Evolutionary conservation across 2,797 vertebrate genomes (phyloP).

Genomic region (Antennarius maculatus): DNA sequence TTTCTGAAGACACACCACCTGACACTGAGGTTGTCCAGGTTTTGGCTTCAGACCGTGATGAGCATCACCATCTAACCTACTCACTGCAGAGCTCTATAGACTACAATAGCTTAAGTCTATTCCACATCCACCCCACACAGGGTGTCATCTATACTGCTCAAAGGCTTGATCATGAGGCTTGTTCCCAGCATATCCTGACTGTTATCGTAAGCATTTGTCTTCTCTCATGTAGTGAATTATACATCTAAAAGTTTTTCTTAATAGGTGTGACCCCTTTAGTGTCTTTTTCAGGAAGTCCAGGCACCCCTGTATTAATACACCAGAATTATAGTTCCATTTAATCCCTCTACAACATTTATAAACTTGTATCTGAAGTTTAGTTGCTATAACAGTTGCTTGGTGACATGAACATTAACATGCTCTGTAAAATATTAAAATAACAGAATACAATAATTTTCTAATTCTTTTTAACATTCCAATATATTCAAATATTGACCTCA

Average conservation of each 20-base stretch:
- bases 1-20: slow-evolving; percentile 91
- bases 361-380: neutral
- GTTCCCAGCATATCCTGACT: slow-evolving; percentile 92
- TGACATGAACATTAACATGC: too few relatives aligned
- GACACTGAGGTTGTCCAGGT: slow-evolving; percentile 93
- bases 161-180: slow-evolving; percentile 93
- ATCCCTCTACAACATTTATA: neutral
- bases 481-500: too few relatives aligned
- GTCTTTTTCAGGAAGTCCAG: neutral
- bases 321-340: neutral
- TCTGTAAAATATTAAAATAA: too few relatives aligned
- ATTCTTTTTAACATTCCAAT: too few relatives aligned
- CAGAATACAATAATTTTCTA: too few relatives aligned
- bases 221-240: neutral
- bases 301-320: neutral
- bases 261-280: slow-evolving; percentile 5
- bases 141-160: slow-evolving; percentile 90
- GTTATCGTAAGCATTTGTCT: slow-evolving; percentile 86
- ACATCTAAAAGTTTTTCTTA: neutral
- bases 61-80: slow-evolving; percentile 91
- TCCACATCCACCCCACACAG: slow-evolving; percentile 88
- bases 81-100: slow-evolving; percentile 93
- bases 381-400: too few relatives aligned
- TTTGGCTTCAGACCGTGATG: slow-evolving; percentile 91
- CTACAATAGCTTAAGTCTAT: slow-evolving; percentile 88